phyloP scores from a whole-genome alignment of 2,888 invertebrate species.

The Harpalus rufipes region DNA sequence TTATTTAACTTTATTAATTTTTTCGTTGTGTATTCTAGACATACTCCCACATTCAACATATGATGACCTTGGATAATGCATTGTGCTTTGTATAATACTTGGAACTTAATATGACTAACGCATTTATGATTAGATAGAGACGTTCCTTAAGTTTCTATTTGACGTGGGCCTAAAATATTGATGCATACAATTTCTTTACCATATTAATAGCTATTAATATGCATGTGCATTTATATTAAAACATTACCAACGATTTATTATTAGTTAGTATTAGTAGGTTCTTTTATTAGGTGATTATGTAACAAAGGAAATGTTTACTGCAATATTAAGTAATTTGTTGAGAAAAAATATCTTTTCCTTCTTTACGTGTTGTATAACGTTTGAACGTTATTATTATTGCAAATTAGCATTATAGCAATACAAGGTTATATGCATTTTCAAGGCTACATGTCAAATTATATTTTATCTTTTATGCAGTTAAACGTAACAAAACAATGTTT shows the following conservation, averaged over 20 bases:
- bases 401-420: conserved; percentile 15
- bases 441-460: conserved; percentile 19
- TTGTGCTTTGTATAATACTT: conserved; percentile 46
- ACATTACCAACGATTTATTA: not conserved
- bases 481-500: too few relatives aligned
- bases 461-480: conserved; percentile 2
- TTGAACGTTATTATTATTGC: conserved; percentile 41
- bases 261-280: not conserved
- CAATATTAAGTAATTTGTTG: not conserved
- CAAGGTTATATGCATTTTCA: conserved; percentile 22
- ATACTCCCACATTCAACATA: not conserved
- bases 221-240: not conserved
- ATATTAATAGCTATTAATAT: not conserved
- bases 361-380: conserved; percentile 27
- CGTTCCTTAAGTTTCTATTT: conserved; percentile 2
- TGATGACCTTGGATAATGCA: conserved; percentile 44
- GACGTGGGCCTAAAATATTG: conserved; percentile 1
- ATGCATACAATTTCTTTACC: conserved; percentile 6
- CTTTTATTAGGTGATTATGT: not conserved
- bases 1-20: not conserved
- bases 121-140: conserved; percentile 23
- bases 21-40: not conserved
- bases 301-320: conserved; percentile 10
- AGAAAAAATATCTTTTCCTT: conserved; percentile 22
- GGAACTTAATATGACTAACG: conserved; percentile 39